Base-by-base conservation (phyloP, 2,888 invertebrate genomes). In the Xestoiulus laeticollis region DNA sequence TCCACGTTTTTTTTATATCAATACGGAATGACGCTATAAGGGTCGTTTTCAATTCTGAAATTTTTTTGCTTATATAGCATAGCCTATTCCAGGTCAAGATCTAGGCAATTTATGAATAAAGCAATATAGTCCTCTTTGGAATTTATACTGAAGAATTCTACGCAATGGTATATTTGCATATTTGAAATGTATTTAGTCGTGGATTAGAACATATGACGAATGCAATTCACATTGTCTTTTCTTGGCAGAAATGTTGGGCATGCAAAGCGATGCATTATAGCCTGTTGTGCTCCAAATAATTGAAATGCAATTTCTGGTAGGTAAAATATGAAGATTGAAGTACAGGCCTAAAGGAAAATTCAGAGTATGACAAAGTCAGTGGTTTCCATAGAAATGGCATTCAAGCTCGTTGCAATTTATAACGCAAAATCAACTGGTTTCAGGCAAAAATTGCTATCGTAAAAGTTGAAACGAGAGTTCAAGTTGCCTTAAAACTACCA, bases 351-450 rank as follows among this genome's bases (percentile, higher is more conserved):
- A 59, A 22, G n/a, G 16, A 59, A 59, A 59, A 22, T 22, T 22
- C 8, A 3, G n/a, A n/a, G 59, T 2, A 59, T 59, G n/a, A 22
- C 59, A 59, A n/a, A 59, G 22, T 59, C 59, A 59, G 2, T n/a
- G 59, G 59, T 59, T n/a, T 22, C 59, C 59, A 59, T 59, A 22
- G 59, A n/a, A 59, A 59, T 59, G 59, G n/a, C 59, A 59, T 22
- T n/a, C 59, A 59, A 59, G n/a, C 59, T 59, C 59, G 1, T 8
- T 59, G 59, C 59, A 59, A 59, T 59, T 59, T 22, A 6, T 59
- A 59, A n/a, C 59, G 59, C n/a, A 59, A n/a, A 8, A n/a, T n/a
- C 22, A 10, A 22, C 22, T n/a, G 59, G 59, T n/a, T n/a, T 59
- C 59, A 22, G 22, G 59, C 59, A 5, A 59, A 59, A 59, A 59